Evolutionary conservation across 1,140 invertebrate genomes (phyloP).

Genomic region (Bombus pascuorum): DNA sequence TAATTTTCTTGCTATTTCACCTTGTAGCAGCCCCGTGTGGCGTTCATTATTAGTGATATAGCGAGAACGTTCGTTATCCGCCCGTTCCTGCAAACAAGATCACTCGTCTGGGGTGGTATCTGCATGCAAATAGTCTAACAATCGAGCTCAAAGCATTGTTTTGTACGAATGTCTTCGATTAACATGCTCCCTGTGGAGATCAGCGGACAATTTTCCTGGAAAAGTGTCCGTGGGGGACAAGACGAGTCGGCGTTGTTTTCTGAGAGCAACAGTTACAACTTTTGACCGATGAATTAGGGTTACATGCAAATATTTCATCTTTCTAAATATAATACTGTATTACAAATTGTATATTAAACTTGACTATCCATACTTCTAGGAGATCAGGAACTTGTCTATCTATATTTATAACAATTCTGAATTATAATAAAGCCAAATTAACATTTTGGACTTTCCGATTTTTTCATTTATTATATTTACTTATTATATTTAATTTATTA

Average conservation of each 20-base stretch:
- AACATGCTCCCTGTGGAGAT: background rate
- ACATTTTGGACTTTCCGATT: no score
- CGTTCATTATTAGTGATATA: slow-evolving; percentile 30
- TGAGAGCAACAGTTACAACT: background rate
- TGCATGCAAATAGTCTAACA: background rate
- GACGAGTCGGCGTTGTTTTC: background rate
- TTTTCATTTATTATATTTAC: no score
- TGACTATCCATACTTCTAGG: no score
- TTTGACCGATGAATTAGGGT: background rate
- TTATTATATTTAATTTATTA: no score
- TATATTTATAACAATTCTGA: no score
- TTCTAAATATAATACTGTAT: background rate
- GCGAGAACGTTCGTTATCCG: slow-evolving; percentile 8
- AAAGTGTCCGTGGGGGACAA: background rate
- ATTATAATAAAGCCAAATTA: no score
- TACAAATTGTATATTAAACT: background rate
- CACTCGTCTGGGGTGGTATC: slow-evolving; percentile 3
- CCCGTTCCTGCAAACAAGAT: background rate
- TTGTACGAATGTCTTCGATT: background rate
- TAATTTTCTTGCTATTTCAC: slow-evolving; percentile 24
- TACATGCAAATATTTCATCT: background rate
- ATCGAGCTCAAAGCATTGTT: background rate
- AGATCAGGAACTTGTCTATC: no score
- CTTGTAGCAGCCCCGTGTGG: background rate
- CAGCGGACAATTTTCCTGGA: background rate